Evolutionary conservation across 2,797 vertebrate genomes (phyloP).

Genomic region (Paratrypauchen microcephalus): DNA sequence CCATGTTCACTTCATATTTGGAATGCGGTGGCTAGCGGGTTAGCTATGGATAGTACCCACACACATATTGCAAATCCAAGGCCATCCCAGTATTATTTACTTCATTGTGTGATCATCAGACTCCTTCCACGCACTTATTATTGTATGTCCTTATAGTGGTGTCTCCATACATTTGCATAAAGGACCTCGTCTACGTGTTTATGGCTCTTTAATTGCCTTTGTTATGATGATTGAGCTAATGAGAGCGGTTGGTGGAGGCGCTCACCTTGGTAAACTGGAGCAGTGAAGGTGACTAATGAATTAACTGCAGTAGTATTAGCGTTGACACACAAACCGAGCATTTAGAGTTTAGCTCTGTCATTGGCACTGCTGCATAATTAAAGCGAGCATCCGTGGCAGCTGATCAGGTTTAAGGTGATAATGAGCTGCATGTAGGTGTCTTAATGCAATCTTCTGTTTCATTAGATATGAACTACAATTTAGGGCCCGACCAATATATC

Average conservation of each 20-base stretch:
- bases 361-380: slow-evolving; percentile 3
- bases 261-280: slow-evolving; percentile 19
- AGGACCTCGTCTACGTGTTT: not conserved
- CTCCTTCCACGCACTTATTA: not conserved
- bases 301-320: slow-evolving; percentile 11
- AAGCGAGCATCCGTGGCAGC: not conserved
- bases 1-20: no score
- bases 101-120: no score
- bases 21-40: no score
- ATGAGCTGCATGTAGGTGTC: slow-evolving; percentile 11
- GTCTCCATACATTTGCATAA: not conserved
- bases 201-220: slow-evolving; percentile 19
- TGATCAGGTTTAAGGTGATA: slow-evolving; percentile 20
- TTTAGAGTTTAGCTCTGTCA: slow-evolving; percentile 8
- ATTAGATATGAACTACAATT: slow-evolving; percentile 12
- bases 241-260: slow-evolving; percentile 25
- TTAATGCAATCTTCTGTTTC: slow-evolving; percentile 18
- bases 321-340: slow-evolving; percentile 1
- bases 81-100: no score
- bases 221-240: slow-evolving; percentile 34
- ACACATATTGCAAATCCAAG: no score
- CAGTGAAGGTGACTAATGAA: slow-evolving; percentile 1
- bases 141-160: no score
- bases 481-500: no score
- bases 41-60: no score